These are phyloP conservation scores for Tromatobia lineatoria DNA, from an alignment of 2,888 invertebrate genomes.

Conservation along the genomic window DNA sequence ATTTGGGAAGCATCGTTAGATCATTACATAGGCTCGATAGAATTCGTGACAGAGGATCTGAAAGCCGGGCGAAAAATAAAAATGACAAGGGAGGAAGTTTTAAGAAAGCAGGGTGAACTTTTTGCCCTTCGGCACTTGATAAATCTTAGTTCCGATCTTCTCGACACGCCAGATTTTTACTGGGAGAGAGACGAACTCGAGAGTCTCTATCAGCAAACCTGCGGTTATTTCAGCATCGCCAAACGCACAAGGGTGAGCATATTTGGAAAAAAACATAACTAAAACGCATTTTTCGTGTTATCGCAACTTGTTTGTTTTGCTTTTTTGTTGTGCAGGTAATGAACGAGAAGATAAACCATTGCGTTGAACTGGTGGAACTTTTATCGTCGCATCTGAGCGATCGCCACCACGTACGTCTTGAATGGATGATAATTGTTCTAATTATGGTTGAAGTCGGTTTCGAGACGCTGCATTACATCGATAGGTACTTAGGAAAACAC, in stretches of 20 bases:
- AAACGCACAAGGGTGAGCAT: slow-evolving; percentile 92
- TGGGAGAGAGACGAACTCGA: slow-evolving; percentile 98
- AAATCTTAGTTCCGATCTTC: slow-evolving; percentile 96
- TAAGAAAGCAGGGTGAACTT: slow-evolving; percentile 94
- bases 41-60: slow-evolving; percentile 92
- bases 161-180: slow-evolving; percentile 99
- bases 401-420: slow-evolving; percentile 95
- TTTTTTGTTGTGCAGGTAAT: slow-evolving; percentile 89
- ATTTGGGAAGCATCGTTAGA: slow-evolving; percentile 97
- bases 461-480: slow-evolving; percentile 92
- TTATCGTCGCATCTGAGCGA: slow-evolving; percentile 96
- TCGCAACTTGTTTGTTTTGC: slow-evolving; percentile 15
- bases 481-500: slow-evolving; percentile 86
- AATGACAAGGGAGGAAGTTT: slow-evolving; percentile 90
- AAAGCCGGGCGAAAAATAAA: slow-evolving; percentile 91
- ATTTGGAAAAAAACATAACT: slow-evolving; percentile 10
- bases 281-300: slow-evolving; percentile 3
- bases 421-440: slow-evolving; percentile 98
- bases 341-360: slow-evolving; percentile 98
- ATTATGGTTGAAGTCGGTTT: slow-evolving; percentile 98
- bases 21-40: slow-evolving; percentile 93
- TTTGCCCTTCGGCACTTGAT: slow-evolving; percentile 95
- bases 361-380: slow-evolving; percentile 96
- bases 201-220: slow-evolving; percentile 92
- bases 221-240: slow-evolving; percentile 93